Evolutionary conservation across 2,888 invertebrate genomes (phyloP).

Genomic region (Trissolcus brochymenae): DNA sequence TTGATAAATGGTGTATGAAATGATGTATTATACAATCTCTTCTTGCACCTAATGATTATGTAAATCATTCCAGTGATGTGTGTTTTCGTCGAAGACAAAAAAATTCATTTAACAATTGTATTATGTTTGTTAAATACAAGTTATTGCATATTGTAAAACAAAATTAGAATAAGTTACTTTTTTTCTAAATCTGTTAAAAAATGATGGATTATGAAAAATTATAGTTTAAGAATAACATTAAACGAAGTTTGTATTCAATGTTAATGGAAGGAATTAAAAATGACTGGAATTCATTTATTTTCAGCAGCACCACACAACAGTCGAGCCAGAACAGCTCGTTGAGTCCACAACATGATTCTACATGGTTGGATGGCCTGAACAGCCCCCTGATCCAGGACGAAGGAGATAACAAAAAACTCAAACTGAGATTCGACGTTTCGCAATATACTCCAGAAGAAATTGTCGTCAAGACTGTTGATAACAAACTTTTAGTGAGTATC

Average conservation of each 20-base stretch:
- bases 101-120: too few species aligned
- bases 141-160: too few species aligned
- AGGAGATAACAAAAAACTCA: constrained; percentile 94
- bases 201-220: too few species aligned
- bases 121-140: too few species aligned
- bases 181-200: too few species aligned
- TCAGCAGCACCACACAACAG: constrained; percentile 82
- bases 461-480: constrained; percentile 98
- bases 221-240: too few species aligned
- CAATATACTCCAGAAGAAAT: constrained; percentile 98
- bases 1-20: constrained; percentile 5
- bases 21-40: constrained; percentile 7
- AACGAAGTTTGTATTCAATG: too few species aligned
- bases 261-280: too few species aligned
- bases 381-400: constrained; percentile 96
- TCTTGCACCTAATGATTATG: constrained; percentile 19
- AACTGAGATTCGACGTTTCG: constrained; percentile 97
- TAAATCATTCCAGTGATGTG: constrained; percentile 5
- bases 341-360: constrained; percentile 76
- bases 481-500: constrained; percentile 90
- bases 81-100: not conserved
- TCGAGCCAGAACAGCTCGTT: constrained; percentile 78
- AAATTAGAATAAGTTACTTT: too few species aligned
- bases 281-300: not conserved
- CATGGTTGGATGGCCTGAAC: constrained; percentile 90